These are phyloP conservation scores for Pseudachorutes palmiensis DNA, from an alignment of 1,140 invertebrate species.

Conservation along the genomic window DNA sequence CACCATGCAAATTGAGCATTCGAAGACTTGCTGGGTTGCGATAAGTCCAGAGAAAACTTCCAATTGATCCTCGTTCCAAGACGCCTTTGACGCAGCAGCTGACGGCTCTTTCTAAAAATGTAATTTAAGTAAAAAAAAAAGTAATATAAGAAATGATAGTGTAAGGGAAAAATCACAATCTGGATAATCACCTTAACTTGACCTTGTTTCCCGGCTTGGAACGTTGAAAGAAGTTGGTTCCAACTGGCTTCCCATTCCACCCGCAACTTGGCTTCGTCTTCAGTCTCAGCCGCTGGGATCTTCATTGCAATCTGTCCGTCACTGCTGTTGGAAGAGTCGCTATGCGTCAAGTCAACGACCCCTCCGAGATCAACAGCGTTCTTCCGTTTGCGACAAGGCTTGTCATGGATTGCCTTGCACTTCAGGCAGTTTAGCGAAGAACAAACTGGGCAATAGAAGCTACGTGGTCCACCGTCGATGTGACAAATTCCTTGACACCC, in stretches of 20 bases:
- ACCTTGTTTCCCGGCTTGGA: background rate
- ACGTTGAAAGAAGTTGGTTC: background rate
- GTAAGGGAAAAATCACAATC: background rate
- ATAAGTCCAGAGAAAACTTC: background rate
- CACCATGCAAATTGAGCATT: slow-evolving; percentile 49
- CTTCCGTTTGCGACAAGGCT: background rate
- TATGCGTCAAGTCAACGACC: background rate
- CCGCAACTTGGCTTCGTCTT: background rate
- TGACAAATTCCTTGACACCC: background rate
- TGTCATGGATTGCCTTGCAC: background rate
- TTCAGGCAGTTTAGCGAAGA: background rate
- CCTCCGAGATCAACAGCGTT: background rate
- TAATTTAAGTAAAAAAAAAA: background rate
- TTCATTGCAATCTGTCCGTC: background rate
- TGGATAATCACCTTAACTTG: background rate
- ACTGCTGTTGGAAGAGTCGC: background rate
- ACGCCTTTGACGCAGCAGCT: background rate
- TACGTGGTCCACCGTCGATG: background rate
- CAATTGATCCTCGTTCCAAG: background rate
- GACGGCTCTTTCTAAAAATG: background rate
- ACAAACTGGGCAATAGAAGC: background rate
- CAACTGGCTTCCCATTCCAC: background rate
- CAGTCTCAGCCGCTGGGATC: background rate
- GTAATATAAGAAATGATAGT: background rate
- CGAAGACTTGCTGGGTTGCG: slow-evolving; percentile 39